These are phyloP conservation scores for Epizoanthus rinbou DNA, from an alignment of 92 coral and sea anemone genomes.

Conservation along the genomic window DNA sequence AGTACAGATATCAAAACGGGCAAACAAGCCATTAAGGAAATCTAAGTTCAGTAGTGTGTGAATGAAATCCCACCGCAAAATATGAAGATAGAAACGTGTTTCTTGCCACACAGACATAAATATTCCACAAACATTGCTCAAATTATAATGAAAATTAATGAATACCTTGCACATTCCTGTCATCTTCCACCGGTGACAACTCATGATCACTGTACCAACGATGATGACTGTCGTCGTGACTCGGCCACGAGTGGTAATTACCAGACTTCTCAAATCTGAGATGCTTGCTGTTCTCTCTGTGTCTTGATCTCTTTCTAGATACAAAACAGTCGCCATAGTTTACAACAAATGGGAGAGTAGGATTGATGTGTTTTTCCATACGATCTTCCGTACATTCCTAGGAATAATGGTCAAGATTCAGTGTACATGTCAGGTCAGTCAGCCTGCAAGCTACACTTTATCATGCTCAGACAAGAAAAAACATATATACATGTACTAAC, in stretches of 20 bases:
- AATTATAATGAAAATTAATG: neutral
- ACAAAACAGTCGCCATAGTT: slow-evolving; percentile 20
- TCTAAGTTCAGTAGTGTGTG: too few relatives aligned
- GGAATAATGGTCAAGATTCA: neutral
- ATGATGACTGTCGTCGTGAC: neutral
- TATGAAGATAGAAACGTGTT: too few relatives aligned
- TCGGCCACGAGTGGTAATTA: slow-evolving; percentile 16
- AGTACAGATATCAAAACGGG: neutral
- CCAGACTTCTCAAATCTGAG: slow-evolving; percentile 12
- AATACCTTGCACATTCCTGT: slow-evolving; percentile 8
- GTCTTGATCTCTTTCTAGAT: neutral
- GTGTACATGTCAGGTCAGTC: neutral
- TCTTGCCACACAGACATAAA: too few relatives aligned
- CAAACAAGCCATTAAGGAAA: neutral
- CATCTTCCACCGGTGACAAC: neutral
- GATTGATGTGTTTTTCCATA: neutral
- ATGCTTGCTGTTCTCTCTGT: neutral
- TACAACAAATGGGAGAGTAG: slow-evolving; percentile 13
- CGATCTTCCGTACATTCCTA: slow-evolving; percentile 33
- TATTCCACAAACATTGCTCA: neutral
- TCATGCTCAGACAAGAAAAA: neutral
- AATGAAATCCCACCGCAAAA: too few relatives aligned
- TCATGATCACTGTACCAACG: neutral
- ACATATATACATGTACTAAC: neutral
- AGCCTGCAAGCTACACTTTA: neutral